Conservation (phyloP, 2,888 invertebrate genomes). For the Drosophila barbarae region DNA sequence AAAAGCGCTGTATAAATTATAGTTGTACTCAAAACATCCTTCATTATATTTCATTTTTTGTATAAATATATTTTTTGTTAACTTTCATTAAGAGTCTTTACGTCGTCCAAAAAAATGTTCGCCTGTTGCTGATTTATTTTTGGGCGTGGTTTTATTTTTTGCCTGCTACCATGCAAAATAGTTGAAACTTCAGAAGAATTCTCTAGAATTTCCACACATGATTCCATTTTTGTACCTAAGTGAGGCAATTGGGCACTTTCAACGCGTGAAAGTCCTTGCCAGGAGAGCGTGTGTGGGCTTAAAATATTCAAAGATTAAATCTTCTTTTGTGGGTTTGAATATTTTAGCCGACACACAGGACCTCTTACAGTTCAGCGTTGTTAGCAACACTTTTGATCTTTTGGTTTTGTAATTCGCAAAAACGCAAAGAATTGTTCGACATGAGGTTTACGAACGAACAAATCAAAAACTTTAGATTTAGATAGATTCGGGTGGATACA, state of each 20-base stretch:
- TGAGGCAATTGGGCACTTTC: slow-evolving; percentile 12
- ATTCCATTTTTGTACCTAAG: slow-evolving; percentile 69
- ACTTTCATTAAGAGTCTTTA: slow-evolving; percentile 79
- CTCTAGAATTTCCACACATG: slow-evolving; percentile 75
- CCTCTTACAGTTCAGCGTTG: slow-evolving; percentile 37
- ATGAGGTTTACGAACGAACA: slow-evolving; percentile 44
- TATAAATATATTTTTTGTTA: slow-evolving; percentile 48
- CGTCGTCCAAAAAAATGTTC: slow-evolving; percentile 74
- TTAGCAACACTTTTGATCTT: slow-evolving; percentile 51
- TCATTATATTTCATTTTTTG: slow-evolving; percentile 21
- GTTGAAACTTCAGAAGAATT: slow-evolving; percentile 72
- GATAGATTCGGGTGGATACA: slow-evolving; percentile 40
- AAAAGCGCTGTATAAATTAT: slow-evolving; percentile 44
- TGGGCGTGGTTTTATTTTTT: slow-evolving; percentile 68
- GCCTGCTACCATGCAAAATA: slow-evolving; percentile 78
- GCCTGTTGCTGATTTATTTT: slow-evolving; percentile 36
- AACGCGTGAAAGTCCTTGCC: slow-evolving; percentile 18
- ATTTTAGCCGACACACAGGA: slow-evolving; percentile 59
- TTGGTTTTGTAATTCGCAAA: slow-evolving; percentile 80
- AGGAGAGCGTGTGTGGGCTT: slow-evolving; percentile 39
- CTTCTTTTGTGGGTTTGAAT: slow-evolving; percentile 42
- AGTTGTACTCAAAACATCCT: slow-evolving; percentile 41
- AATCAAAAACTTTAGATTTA: slow-evolving; percentile 48
- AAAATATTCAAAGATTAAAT: slow-evolving; percentile 59
- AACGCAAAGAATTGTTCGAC: slow-evolving; percentile 78